phyloP scores from a whole-genome alignment of 2,888 invertebrate species.

The Ennomos fuscantarius region DNA sequence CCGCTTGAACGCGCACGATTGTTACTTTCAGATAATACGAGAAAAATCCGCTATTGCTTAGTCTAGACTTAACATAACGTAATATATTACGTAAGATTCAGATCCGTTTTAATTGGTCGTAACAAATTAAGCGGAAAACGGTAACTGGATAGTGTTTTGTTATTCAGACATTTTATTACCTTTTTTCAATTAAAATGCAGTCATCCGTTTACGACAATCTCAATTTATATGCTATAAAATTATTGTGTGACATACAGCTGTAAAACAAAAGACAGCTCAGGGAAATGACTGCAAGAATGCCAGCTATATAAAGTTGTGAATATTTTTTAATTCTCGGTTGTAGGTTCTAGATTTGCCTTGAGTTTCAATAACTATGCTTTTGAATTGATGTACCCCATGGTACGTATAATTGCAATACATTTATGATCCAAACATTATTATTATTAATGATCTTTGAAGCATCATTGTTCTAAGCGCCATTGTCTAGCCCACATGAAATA shows the following conservation, averaged over 20 bases:
- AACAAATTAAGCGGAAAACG: slow-evolving; percentile 20
- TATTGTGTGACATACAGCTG: too few relatives aligned
- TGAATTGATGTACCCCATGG: slow-evolving; percentile 10
- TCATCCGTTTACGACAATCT: neutral
- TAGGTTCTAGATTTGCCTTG: slow-evolving; percentile 1
- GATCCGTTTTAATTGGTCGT: slow-evolving; percentile 20
- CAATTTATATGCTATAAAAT: neutral
- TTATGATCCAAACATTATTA: slow-evolving; percentile 23
- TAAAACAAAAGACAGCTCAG: too few relatives aligned
- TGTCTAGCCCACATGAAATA: slow-evolving; percentile 24
- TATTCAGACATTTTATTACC: slow-evolving; percentile 6
- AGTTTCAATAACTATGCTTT: slow-evolving; percentile 12
- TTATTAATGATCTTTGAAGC: slow-evolving; percentile 23
- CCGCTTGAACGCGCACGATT: slow-evolving; percentile 53
- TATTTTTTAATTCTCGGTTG: too few relatives aligned
- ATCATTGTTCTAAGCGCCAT: slow-evolving; percentile 25
- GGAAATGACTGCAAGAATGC: too few relatives aligned
- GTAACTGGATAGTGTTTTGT: slow-evolving; percentile 2
- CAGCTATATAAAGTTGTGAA: too few relatives aligned
- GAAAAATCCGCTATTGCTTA: slow-evolving; percentile 33
- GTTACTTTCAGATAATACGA: slow-evolving; percentile 35
- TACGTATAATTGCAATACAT: slow-evolving; percentile 15
- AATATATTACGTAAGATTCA: slow-evolving; percentile 16
- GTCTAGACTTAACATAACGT: slow-evolving; percentile 26
- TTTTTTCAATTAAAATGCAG: slow-evolving; percentile 9